These are phyloP conservation scores for Sepioteuthis lessoniana DNA, from an alignment of 2,888 invertebrate species.

Conservation along the genomic window DNA sequence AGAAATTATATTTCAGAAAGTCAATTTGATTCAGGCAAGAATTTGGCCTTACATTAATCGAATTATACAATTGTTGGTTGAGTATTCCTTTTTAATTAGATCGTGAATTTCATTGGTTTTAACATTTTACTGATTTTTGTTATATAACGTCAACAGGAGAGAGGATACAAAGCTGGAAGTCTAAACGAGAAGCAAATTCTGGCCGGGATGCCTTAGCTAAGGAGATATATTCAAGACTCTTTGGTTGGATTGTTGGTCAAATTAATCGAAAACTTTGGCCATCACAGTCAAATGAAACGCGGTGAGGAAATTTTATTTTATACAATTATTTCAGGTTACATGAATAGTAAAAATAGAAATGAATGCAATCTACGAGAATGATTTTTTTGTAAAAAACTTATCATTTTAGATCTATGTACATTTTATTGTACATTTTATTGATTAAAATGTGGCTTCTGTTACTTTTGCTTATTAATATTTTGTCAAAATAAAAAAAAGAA, in stretches of 20 bases:
- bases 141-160: slow-evolving; percentile 55
- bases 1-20: background rate
- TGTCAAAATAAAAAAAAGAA: too few relatives aligned
- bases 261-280: slow-evolving; percentile 63
- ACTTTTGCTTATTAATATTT: too few relatives aligned
- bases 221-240: slow-evolving; percentile 63
- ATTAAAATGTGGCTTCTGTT: too few relatives aligned
- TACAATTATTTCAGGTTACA: background rate
- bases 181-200: slow-evolving; percentile 62
- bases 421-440: too few relatives aligned
- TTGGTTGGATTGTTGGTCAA: slow-evolving; percentile 67
- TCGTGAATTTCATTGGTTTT: background rate
- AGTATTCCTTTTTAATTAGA: background rate
- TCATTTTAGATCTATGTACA: too few relatives aligned
- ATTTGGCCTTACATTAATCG: background rate
- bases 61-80: background rate
- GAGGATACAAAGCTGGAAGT: slow-evolving; percentile 63
- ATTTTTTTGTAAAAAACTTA: too few relatives aligned
- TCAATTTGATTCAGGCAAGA: background rate
- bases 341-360: background rate
- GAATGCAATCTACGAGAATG: background rate
- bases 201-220: slow-evolving; percentile 64
- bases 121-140: background rate
- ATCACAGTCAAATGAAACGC: background rate
- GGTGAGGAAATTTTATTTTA: background rate